Percentiles rank a stretch among this genome's conserved stretches.
Evolutionary conservation across 2,113 vertebrate species (phyloP).

Genomic region (Pluvianellus socialis): DNA sequence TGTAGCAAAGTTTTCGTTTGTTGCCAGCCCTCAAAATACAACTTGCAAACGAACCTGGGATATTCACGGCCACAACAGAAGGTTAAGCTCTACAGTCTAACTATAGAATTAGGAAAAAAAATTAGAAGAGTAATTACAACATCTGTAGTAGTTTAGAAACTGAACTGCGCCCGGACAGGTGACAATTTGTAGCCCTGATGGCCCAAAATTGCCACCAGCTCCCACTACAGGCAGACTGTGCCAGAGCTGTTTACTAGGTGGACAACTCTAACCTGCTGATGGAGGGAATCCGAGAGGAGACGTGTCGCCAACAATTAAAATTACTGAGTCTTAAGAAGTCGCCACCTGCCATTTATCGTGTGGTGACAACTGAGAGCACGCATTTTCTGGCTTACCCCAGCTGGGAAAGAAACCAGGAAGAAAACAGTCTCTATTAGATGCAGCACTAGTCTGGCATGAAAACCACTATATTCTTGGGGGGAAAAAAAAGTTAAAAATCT

Average conservation of each 20-base stretch:
- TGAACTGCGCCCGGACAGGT: accelerated
- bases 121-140: neutral
- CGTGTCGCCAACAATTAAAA: neutral
- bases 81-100: neutral
- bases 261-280: neutral
- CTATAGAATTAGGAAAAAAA: neutral
- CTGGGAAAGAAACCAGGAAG: neutral
- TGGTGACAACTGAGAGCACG: neutral
- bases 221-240: neutral
- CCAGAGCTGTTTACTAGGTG: neutral
- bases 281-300: neutral
- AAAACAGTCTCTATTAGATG: neutral
- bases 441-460: neutral
- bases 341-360: slow-evolving; percentile 14
- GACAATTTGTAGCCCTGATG: neutral
- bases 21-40: neutral
- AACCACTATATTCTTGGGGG: neutral
- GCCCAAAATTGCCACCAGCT: neutral
- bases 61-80: neutral
- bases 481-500: neutral
- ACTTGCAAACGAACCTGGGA: neutral
- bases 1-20: neutral
- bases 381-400: neutral
- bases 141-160: neutral
- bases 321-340: neutral